A percentile compares a stretch with the other conserved stretches of the same genome.
phyloP scores from a whole-genome alignment of 1,140 invertebrate species.

The Rhopalosiphum maidis region DNA sequence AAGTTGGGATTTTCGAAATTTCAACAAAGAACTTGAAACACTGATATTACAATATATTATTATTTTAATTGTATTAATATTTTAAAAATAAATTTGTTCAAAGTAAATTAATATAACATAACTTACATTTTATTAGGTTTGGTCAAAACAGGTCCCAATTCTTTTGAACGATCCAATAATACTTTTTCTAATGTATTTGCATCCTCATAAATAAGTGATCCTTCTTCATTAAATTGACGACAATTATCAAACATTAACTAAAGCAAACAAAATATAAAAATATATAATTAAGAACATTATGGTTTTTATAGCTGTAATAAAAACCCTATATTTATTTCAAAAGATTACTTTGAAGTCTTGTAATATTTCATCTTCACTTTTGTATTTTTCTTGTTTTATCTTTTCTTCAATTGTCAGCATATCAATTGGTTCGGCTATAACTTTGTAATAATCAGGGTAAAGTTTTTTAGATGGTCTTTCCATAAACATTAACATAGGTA shows the following conservation, averaged over 20 bases:
- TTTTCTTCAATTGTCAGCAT: constrained; percentile 93
- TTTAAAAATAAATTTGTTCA: not conserved
- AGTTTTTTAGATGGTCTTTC: constrained; percentile 94
- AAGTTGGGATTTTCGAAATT: constrained; percentile 52
- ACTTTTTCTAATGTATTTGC: constrained; percentile 86
- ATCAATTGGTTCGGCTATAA: constrained; percentile 93
- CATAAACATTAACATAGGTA: constrained; percentile 92
- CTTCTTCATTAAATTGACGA: constrained; percentile 94
- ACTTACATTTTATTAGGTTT: constrained; percentile 57
- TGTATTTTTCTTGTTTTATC: constrained; percentile 78
- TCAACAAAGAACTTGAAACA: constrained; percentile 51
- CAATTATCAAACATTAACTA: constrained; percentile 93
- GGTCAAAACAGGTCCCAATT: constrained; percentile 68
- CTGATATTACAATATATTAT: constrained; percentile 34
- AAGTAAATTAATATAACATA: not conserved
- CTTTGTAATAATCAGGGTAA: constrained; percentile 95
- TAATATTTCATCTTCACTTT: constrained; percentile 71
- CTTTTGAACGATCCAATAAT: constrained; percentile 82
- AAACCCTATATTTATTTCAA: not conserved
- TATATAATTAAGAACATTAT: not conserved
- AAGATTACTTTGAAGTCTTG: constrained; percentile 71
- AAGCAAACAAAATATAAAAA: not conserved
- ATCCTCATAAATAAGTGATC: constrained; percentile 93
- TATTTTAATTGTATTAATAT: not conserved
- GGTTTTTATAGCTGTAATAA: not conserved